Evolutionary conservation across 2,888 invertebrate genomes (phyloP), one percentile per base, ranked within the genome.

Genomic region (Hipparchia sbordonii): DNA sequence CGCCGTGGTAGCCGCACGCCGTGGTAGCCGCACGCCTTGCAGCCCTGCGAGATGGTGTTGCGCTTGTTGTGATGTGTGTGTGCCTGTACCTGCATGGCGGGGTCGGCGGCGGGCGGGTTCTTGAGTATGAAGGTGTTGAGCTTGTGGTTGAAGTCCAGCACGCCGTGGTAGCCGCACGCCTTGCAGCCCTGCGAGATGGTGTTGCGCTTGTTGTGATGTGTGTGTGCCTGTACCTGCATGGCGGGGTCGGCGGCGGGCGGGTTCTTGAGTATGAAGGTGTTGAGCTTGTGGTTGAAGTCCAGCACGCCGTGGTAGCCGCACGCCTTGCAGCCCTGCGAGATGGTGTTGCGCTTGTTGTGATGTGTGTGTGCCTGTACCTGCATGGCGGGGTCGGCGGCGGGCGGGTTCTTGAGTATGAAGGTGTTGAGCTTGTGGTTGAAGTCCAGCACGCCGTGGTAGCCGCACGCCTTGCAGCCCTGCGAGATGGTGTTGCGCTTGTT

Each of bases 371-470:
- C n/a, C n/a, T n/a, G 57, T 23, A 60, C 59, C 59, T 96, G 97
- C 68, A 95, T 95, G 76, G 96, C 95, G 45, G 96, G 97, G 88
- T 97, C 97, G 76, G 95, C 87, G 79, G 97, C 97, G 76, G 99
- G 99, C 80, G 99, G 99, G 95, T 99, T 99, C 94, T 99, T 99
- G 80, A 99, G 94, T 85, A 99, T 99, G 94, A 97, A 99, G 6
- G 99, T 99, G 88, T 99, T 98, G 81, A 99, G 95, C 91, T 99
- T 99, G 92, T 99, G 99, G 87, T 97, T 97, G 93, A 98, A 98
- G 90, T 99, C 98, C 61, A 99, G 94, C 79, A 95, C 93, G 71
- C 98, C 98, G 90, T 97, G 97, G 93, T 98, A 97, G 77, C 99
- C 99, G 93, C 99, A 99, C 71, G 99, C 99, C 91, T 98, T 99